Evolutionary conservation across 2,888 invertebrate species (phyloP), one percentile per base, ranked within the genome.

Genomic region (Leuctra nigra): DNA sequence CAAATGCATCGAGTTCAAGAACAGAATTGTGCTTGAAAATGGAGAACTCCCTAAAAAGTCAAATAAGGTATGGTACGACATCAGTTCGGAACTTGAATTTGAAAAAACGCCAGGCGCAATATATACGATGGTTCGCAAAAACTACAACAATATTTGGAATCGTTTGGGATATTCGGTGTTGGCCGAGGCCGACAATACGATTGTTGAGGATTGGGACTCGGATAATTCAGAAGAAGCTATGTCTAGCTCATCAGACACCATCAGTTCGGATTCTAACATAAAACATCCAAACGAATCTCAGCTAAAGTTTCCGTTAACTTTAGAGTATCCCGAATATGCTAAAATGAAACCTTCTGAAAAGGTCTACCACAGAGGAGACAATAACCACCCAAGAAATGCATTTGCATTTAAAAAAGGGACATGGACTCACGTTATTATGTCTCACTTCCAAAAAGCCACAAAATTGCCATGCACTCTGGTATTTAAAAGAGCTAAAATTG

Each of bases 391-490:
- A n/a, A n/a, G n/a, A n/a, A n/a, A n/a, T n/a, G n/a, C n/a, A n/a
- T n/a, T 16, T 23, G 47, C 25, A 16, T 47, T 25, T 47, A 47
- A 47, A 47, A 16, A 24, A 22, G 47, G 47, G 25, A 29, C 25
- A 16, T 59, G 59, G 53, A 53, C 53, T 13, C 18, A 52, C 20
- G 46, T 53, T 36, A 39, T 59, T 25, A 35, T n/a, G 38, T 56
- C 56, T 13, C 56, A 59, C 48, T 53, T 59, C 47, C 39, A 53
- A 46, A 53, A 53, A 35, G 38, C 52, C 38, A 46, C 56, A 4
- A 59, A 59, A 44, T 44, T 59, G 36, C 56, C 56, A n/a, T 59
- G 59, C 52, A 36, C 56, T 29, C 53, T 56, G 23, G 38, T 33
- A 56, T 59, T 56, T 46, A 56, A 52, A 52, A 23, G 47, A 25